These are phyloP conservation scores for Eurois occulta DNA, from an alignment of 2,888 invertebrate species.

Conservation along the genomic window DNA sequence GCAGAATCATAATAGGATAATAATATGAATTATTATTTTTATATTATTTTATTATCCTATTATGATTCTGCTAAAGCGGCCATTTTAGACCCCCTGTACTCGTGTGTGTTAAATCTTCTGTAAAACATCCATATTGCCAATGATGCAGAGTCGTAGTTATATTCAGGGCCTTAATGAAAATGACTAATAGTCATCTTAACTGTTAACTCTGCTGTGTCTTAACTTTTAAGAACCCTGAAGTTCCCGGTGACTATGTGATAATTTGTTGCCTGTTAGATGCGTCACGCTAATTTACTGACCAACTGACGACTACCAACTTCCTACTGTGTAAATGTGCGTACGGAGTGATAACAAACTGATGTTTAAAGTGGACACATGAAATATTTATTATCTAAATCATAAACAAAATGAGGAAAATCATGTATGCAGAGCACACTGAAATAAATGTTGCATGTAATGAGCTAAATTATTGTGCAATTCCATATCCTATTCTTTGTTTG, in stretches of 20 bases:
- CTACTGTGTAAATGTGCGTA: slow-evolving; percentile 26
- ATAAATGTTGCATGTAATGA: slow-evolving; percentile 10
- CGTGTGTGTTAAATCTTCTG: background rate
- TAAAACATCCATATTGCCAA: background rate
- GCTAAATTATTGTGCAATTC: slow-evolving; percentile 18
- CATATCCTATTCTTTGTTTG: background rate
- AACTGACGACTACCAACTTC: slow-evolving; percentile 26
- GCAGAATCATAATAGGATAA: too few relatives aligned
- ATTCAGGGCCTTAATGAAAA: too few relatives aligned
- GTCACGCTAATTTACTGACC: slow-evolving; percentile 43
- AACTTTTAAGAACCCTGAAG: background rate
- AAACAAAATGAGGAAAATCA: slow-evolving; percentile 7
- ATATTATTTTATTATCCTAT: too few relatives aligned
- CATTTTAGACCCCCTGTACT: too few relatives aligned
- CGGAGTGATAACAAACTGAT: slow-evolving; percentile 19
- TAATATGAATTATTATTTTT: too few relatives aligned
- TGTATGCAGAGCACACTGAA: background rate
- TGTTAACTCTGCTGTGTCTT: background rate
- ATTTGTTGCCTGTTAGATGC: slow-evolving; percentile 43
- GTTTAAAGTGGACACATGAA: background rate
- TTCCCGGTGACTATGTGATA: slow-evolving; percentile 39
- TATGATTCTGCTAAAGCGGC: too few relatives aligned
- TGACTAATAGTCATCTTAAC: background rate
- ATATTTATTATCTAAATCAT: slow-evolving; percentile 34
- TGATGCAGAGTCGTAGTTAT: background rate